Conservation (phyloP, 2,888 invertebrate species). For the Linnaemya tessellans region DNA sequence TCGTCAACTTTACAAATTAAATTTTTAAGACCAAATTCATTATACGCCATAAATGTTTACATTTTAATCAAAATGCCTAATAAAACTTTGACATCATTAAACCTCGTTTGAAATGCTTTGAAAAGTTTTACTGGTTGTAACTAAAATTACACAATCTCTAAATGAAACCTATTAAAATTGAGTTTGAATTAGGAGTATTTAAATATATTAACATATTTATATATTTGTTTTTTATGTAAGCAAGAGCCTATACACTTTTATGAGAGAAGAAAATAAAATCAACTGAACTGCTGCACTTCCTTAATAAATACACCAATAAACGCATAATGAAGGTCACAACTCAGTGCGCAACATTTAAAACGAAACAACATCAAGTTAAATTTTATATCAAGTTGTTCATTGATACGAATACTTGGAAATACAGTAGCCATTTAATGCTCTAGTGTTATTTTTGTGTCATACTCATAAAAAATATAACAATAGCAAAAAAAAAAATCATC, state of each 20-base stretch:
- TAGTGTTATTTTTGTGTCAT: conserved; percentile 59
- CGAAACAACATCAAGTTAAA: neutral
- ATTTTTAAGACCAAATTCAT: too few species aligned
- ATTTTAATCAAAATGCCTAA: too few species aligned
- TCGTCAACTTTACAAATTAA: too few species aligned
- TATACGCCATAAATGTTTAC: too few species aligned
- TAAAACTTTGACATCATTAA: neutral
- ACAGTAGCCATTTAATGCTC: conserved; percentile 19
- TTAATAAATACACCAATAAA: conserved; percentile 22
- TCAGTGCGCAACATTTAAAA: conserved; percentile 14
- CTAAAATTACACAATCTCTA: neutral
- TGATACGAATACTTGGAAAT: neutral
- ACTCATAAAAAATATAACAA: conserved; percentile 43
- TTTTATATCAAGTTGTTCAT: neutral
- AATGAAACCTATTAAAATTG: too few species aligned
- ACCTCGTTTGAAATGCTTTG: neutral
- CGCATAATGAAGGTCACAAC: conserved; percentile 39
- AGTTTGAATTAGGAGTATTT: neutral
- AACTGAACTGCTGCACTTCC: conserved; percentile 7
- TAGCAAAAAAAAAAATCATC: conserved; percentile 2
- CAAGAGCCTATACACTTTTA: neutral
- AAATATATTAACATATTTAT: neutral
- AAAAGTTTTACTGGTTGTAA: neutral
- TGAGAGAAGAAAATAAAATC: neutral
- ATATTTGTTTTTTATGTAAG: neutral